Evolutionary conservation across 2,888 invertebrate species (phyloP).

Genomic region (Vannuccia rotundouncinata): DNA sequence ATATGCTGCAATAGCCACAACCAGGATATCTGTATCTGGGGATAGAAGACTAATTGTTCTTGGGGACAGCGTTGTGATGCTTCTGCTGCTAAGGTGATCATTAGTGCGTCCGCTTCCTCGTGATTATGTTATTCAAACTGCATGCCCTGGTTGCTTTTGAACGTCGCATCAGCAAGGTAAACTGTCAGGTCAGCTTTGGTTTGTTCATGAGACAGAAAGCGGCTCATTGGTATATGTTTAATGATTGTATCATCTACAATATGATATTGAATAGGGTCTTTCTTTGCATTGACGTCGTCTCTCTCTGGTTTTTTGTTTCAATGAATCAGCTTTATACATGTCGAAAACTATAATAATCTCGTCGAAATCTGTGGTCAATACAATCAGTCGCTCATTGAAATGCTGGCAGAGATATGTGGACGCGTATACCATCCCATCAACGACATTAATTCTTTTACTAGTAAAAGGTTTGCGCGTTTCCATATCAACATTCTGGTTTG

Average conservation of each 20-base stretch:
- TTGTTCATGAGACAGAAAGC: constrained; percentile 13
- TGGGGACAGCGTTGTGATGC: neutral
- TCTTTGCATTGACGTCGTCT: neutral
- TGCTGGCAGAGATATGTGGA: neutral
- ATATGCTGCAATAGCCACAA: neutral
- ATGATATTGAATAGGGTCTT: constrained; percentile 11
- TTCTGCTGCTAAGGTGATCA: neutral
- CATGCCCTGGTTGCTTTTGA: neutral
- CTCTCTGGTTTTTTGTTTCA: neutral
- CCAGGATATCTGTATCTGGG: constrained; percentile 18
- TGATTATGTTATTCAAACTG: neutral
- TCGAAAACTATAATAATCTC: neutral
- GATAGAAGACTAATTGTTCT: neutral
- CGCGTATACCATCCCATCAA: constrained; percentile 12
- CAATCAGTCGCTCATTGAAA: neutral
- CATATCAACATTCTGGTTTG: constrained; percentile 3
- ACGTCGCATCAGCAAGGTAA: neutral
- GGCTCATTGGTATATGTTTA: neutral
- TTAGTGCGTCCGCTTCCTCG: neutral
- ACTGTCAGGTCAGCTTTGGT: constrained; percentile 1
- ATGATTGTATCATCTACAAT: constrained; percentile 21
- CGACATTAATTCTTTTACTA: neutral
- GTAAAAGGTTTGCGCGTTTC: too few relatives aligned
- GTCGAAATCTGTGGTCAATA: neutral
- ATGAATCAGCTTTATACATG: neutral